Evolutionary conservation across 2,113 vertebrate genomes (phyloP).

Genomic region (Formicarius rufipectus): DNA sequence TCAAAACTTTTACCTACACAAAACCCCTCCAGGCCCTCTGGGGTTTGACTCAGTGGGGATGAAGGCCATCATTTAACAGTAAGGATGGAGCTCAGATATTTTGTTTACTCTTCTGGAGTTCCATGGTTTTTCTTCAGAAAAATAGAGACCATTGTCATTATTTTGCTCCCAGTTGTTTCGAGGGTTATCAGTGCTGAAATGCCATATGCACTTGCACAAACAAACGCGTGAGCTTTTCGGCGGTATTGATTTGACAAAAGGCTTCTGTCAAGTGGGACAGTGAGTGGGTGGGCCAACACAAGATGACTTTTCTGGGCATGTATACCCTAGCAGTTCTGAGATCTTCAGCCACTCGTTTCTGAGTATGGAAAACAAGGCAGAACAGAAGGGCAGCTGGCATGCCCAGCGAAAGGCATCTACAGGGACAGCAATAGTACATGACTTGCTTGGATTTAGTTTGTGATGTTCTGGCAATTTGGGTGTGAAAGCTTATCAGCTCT

Average conservation of each 20-base stretch:
- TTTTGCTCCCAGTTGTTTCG: neutral
- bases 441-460: neutral
- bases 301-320: neutral
- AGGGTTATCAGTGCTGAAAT: neutral
- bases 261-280: neutral
- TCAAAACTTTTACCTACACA: neutral
- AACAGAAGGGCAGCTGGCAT: neutral
- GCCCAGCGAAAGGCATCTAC: neutral
- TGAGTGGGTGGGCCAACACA: neutral
- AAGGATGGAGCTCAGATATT: neutral
- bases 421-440: neutral
- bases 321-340: neutral
- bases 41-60: rapidly evolving
- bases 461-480: neutral
- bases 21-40: rapidly evolving
- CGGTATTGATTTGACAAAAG: neutral
- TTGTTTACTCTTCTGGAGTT: neutral
- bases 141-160: neutral
- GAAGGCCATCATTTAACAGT: neutral
- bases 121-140: neutral
- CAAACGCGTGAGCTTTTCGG: neutral
- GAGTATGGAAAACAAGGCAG: neutral
- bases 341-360: neutral
- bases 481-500: neutral
- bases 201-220: neutral